These are phyloP conservation scores for Andrena fulva DNA, from an alignment of 2,888 invertebrate species.

Conservation along the genomic window DNA sequence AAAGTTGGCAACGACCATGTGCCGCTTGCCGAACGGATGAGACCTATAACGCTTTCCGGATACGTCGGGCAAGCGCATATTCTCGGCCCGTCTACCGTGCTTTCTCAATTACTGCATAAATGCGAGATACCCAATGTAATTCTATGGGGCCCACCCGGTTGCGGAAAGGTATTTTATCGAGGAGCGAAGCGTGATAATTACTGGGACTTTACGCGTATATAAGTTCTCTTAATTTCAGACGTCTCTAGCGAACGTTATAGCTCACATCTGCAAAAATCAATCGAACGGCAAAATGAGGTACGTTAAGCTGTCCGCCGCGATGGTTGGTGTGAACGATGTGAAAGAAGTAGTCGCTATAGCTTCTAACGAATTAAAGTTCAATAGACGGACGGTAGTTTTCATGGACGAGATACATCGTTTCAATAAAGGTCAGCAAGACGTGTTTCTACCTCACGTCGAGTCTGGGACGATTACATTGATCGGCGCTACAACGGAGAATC, in stretches of 20 bases:
- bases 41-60: constrained; percentile 88
- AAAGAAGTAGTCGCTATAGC: constrained; percentile 91
- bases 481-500: constrained; percentile 95
- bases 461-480: constrained; percentile 91
- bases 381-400: constrained; percentile 91
- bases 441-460: constrained; percentile 92
- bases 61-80: constrained; percentile 91
- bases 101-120: constrained; percentile 88
- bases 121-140: constrained; percentile 92
- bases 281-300: constrained; percentile 87
- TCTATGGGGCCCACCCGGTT: constrained; percentile 94
- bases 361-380: constrained; percentile 90
- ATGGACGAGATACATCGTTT: constrained; percentile 96
- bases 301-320: constrained; percentile 91
- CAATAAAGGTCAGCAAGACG: constrained; percentile 94
- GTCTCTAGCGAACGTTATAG: constrained; percentile 90
- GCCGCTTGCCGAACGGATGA: constrained; percentile 91
- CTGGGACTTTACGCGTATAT: not conserved
- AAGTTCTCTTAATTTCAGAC: constrained; percentile 86
- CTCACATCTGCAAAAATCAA: constrained; percentile 88
- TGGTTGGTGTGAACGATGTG: constrained; percentile 91
- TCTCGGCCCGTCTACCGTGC: constrained; percentile 88
- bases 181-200: not conserved
- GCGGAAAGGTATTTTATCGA: constrained; percentile 89
- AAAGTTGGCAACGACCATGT: constrained; percentile 68